Evolutionary conservation across 2,888 invertebrate species (phyloP).

Genomic region (Pelosia muscerda): DNA sequence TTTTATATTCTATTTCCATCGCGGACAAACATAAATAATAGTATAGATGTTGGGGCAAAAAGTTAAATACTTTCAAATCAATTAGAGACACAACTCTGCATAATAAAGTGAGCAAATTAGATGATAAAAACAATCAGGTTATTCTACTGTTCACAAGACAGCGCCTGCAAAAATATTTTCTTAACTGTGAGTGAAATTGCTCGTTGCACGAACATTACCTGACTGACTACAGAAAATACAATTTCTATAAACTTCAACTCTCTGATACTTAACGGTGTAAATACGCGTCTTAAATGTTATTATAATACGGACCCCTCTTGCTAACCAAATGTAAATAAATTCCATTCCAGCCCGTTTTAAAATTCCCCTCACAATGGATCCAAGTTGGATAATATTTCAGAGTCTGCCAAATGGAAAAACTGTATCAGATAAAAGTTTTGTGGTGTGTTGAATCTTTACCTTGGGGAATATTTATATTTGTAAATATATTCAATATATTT

Average conservation of each 20-base stretch:
- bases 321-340: conserved; percentile 30
- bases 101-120: too few relatives aligned
- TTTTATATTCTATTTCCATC: too few relatives aligned
- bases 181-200: neutral
- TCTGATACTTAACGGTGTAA: conserved; percentile 26
- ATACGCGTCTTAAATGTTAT: conserved; percentile 23
- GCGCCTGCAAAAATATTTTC: too few relatives aligned
- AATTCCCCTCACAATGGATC: conserved; percentile 20
- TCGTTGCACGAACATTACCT: too few relatives aligned
- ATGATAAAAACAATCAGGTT: too few relatives aligned
- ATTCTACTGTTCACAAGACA: too few relatives aligned
- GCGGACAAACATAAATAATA: too few relatives aligned
- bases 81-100: too few relatives aligned
- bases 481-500: neutral
- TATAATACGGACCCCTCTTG: conserved; percentile 29
- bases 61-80: too few relatives aligned
- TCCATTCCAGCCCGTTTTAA: conserved; percentile 20
- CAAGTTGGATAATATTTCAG: conserved; percentile 19
- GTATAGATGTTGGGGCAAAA: too few relatives aligned
- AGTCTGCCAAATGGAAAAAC: conserved; percentile 8
- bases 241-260: too few relatives aligned
- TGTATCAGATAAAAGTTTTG: conserved; percentile 9
- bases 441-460: neutral
- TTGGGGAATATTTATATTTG: neutral
- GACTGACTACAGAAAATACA: too few relatives aligned